Evolutionary conservation across 2,888 invertebrate genomes (phyloP), one percentile per base, ranked within the genome.

Genomic region (Creontiades dilutus): DNA sequence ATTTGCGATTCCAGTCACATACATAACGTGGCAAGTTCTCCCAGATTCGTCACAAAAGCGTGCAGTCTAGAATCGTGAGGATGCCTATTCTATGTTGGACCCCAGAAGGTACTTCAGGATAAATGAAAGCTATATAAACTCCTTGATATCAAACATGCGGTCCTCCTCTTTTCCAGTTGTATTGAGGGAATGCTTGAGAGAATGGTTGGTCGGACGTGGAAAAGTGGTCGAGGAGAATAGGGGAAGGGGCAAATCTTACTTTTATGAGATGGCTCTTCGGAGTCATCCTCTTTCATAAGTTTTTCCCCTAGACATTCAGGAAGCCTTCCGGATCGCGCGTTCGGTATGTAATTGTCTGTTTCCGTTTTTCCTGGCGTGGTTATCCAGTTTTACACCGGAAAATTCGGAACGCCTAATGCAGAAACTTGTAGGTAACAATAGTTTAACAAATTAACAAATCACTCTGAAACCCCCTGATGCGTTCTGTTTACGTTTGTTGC

Each of bases 121-220:
- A 86, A 86, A 86, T 86, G 86, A 86, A 86, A 86, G 86, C 86
- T 86, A 47, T 86, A 86, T 86, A 86, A 86, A 86, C 86, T 86
- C 86, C 86, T 86, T 86, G 86, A 86, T 75, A 28, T 37, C 61
- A 13, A 61, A 52, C 68, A 61, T 61, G 61, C 68, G 28, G 28
- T 57, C 85, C 75, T 47, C 28, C 37, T 48, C 47, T 86, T 86
- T 68, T 48, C 13, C 75, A 86, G 37, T 86, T 75, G 76, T 86
- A 75, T 86, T 86, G 86, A 86, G 75, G 75, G 86, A 86, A 86
- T 75, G 47, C 47, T 37, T 23, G 46, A 48, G 75, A 86, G 86
- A 86, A 86, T 86, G 47, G 86, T 19, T 16, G 47, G 76, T 61
- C 37, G 28, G 47, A 57, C 37, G 37, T 37, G 37, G 57, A 57